phyloP scores from a whole-genome alignment of 2,113 vertebrate species.

The Ceyx margarethae region DNA sequence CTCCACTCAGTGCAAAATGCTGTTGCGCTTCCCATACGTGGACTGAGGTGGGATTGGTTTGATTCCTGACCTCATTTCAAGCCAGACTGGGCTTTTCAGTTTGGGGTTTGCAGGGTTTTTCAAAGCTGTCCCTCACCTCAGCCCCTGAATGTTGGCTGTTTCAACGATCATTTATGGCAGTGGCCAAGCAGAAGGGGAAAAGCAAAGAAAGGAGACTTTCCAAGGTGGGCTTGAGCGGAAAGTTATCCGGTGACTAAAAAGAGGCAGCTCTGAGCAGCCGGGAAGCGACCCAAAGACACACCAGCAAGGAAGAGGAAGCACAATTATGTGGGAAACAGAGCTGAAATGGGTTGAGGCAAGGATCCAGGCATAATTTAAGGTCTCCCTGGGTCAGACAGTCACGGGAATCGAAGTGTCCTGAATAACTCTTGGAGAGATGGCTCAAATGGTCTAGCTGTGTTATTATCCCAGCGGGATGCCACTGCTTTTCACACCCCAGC shows the following conservation, averaged over 20 bases:
- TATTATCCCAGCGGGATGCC: not conserved
- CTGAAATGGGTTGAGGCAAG: not conserved
- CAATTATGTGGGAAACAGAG: slow-evolving; percentile 37
- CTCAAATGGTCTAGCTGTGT: not conserved
- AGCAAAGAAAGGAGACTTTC: not conserved
- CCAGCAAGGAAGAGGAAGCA: slow-evolving; percentile 28
- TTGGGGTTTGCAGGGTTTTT: not conserved
- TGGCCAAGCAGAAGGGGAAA: not conserved
- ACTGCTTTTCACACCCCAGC: not conserved
- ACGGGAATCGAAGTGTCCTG: not conserved
- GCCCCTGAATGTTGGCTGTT: not conserved
- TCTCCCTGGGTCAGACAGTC: slow-evolving; percentile 32
- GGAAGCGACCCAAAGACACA: not conserved
- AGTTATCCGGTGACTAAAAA: not conserved
- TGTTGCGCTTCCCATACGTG: rapidly evolving
- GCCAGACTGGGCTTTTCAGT: not conserved
- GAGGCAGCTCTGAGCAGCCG: not conserved
- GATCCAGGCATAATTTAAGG: slow-evolving; percentile 11
- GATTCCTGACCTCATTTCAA: not conserved
- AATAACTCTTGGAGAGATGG: not conserved
- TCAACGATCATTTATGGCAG: not conserved
- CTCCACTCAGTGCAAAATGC: not conserved
- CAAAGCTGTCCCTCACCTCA: not conserved
- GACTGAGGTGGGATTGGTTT: not conserved
- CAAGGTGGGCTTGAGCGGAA: not conserved